These are phyloP conservation scores for Anadara kagoshimensis DNA, from an alignment of 1,140 invertebrate species.

Conservation along the genomic window DNA sequence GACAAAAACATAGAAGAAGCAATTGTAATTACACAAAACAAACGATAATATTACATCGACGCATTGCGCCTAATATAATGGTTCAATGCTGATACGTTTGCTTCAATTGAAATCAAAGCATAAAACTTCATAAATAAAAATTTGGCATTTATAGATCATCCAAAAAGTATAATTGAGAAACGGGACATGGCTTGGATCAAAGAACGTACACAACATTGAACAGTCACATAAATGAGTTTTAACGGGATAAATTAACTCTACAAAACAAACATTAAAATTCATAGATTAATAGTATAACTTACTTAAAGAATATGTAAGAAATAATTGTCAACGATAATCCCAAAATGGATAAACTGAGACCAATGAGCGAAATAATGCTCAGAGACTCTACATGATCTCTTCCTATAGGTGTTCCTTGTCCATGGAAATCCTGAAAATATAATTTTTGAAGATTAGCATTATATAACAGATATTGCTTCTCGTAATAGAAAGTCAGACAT, in stretches of 20 bases:
- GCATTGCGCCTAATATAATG: no score
- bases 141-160: no score
- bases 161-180: no score
- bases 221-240: no score
- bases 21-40: background rate
- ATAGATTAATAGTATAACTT: background rate
- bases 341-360: slow-evolving; percentile 66
- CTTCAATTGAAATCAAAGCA: no score
- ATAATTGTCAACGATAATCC: slow-evolving; percentile 65
- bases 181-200: no score
- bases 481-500: no score
- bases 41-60: background rate
- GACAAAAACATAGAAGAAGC: background rate
- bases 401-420: slow-evolving; percentile 47
- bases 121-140: slow-evolving; percentile 1
- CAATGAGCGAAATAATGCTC: slow-evolving; percentile 64
- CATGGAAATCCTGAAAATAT: slow-evolving; percentile 63
- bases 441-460: background rate
- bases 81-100: no score
- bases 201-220: no score
- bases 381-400: slow-evolving; percentile 57
- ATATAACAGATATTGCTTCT: background rate
- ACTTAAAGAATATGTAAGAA: slow-evolving; percentile 69
- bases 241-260: no score
- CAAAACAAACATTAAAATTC: no score